Base-by-base conservation (phyloP, 92 coral and sea anemone genomes). In the Pocillopora grandis region DNA sequence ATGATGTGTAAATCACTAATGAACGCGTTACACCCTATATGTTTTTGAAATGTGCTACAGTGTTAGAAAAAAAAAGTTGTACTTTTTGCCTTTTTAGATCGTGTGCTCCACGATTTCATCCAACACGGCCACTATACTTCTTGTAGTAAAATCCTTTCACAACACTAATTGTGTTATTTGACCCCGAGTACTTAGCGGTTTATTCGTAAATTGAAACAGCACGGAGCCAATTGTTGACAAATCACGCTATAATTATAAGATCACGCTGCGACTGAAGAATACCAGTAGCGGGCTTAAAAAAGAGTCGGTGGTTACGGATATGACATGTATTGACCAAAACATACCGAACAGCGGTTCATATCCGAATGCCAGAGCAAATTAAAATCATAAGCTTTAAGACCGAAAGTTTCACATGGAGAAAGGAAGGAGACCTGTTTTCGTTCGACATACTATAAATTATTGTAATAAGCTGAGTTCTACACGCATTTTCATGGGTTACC, bases 111-210 rank as follows among this genome's bases (percentile, higher is more conserved):
- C 52, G 52, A 42, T 42, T 42, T 7, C 52, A 42, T 42, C 52
- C 8, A 3, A 42, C 5, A 42, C 5, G 52, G 52, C 52, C 52
- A 7, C 52, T 42, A 3, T 42, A 42, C 52, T 42, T 42, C 52
- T 42, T 42, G 52, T 42, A 42, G 52, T 42, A 42, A 42, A 42
- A 42, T 42, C 52, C 42, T 14, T 55, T 9, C 27, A 17, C 27
- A 31, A 18, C 80, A 58, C 13, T 62, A 63, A 18, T 49, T 48
- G 61, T 79, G 60, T 80, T 80, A 67, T 67, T 68, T 80, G 84
- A 80, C 84, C 84, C 60, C 69, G 65, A 16, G 55, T 31, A 33
- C 62, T 80, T 12, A 1, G n/a, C 27, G 52, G 19, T 72, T 18
- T 68, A 31, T 56, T 14, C 55, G 17, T 23, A 67, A 58, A 14